These are phyloP conservation scores for Mellivora capensis DNA, from an alignment of 2,113 vertebrate species.

Conservation along the genomic window DNA sequence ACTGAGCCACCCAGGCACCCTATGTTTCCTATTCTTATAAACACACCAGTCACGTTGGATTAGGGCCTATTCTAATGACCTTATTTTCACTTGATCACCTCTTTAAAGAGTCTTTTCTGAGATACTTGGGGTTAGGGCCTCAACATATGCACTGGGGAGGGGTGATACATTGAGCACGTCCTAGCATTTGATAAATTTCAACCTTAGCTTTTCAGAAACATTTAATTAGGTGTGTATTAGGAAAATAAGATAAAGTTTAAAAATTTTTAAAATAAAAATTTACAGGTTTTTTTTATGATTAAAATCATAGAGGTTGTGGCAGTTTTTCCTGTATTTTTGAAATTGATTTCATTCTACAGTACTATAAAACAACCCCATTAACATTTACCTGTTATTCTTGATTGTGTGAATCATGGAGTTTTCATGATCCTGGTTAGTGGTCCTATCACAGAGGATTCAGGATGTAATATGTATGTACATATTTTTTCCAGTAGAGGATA, in stretches of 20 bases:
- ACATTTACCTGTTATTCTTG: not conserved
- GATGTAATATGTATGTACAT: not conserved
- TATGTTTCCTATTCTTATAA: not conserved
- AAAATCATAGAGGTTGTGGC: not conserved
- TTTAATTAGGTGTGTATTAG: not conserved
- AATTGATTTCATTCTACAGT: not conserved
- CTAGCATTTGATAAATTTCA: not conserved
- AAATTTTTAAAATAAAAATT: not conserved
- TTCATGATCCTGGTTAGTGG: not conserved
- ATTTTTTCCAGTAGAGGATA: not conserved
- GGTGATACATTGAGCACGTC: not conserved
- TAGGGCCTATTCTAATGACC: not conserved
- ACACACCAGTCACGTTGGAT: not conserved
- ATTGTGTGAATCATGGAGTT: not conserved
- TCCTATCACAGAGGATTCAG: not conserved
- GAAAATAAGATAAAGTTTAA: not conserved
- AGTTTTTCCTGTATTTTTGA: not conserved
- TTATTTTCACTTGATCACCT: not conserved
- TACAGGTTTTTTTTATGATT: not conserved
- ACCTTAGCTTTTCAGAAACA: not conserved
- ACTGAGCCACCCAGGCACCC: too few species aligned
- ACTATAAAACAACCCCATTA: not conserved
- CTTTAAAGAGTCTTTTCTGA: not conserved
- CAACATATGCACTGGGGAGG: not conserved
- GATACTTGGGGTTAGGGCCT: not conserved